These are phyloP conservation scores for Drosophila siamana DNA, from an alignment of 2,888 invertebrate genomes.

Conservation along the genomic window DNA sequence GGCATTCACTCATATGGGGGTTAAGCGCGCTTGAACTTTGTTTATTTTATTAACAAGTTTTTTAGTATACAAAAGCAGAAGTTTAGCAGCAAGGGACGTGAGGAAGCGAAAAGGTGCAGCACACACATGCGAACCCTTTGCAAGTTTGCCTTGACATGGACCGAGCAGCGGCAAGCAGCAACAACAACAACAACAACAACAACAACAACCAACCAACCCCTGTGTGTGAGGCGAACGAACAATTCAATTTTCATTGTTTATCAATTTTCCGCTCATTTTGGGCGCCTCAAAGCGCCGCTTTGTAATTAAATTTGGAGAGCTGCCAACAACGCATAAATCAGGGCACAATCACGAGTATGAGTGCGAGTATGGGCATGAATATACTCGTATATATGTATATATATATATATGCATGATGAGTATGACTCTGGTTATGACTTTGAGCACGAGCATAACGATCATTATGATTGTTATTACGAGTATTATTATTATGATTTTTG, in stretches of 20 bases:
- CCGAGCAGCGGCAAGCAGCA: slow-evolving; percentile 14
- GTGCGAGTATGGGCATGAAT: slow-evolving; percentile 8
- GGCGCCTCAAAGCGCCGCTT: slow-evolving; percentile 70
- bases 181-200: too few relatives aligned
- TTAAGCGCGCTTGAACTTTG: slow-evolving; percentile 67
- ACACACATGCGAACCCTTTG: slow-evolving; percentile 29
- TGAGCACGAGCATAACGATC: slow-evolving; percentile 16
- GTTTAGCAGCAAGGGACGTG: slow-evolving; percentile 1
- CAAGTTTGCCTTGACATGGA: slow-evolving; percentile 34
- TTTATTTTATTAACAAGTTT: slow-evolving; percentile 79
- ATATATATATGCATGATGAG: too few relatives aligned
- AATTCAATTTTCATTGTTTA: slow-evolving; percentile 84
- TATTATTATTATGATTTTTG: slow-evolving; percentile 31
- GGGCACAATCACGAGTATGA: slow-evolving; percentile 51
- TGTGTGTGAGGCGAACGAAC: slow-evolving; percentile 43
- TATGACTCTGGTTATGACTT: slow-evolving; percentile 3
- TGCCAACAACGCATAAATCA: slow-evolving; percentile 81
- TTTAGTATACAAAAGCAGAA: slow-evolving; percentile 10
- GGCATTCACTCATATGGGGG: slow-evolving; percentile 33
- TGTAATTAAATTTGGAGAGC: slow-evolving; percentile 84
- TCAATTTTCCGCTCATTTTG: slow-evolving; percentile 84
- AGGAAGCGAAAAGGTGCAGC: slow-evolving; percentile 16
- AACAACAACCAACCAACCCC: too few relatives aligned
- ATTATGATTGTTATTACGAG: slow-evolving; percentile 25
- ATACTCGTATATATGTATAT: not conserved